Evolutionary conservation across 2,888 invertebrate species (phyloP), one percentile per base, ranked within the genome.

Genomic region (Tetranychus piercei): DNA sequence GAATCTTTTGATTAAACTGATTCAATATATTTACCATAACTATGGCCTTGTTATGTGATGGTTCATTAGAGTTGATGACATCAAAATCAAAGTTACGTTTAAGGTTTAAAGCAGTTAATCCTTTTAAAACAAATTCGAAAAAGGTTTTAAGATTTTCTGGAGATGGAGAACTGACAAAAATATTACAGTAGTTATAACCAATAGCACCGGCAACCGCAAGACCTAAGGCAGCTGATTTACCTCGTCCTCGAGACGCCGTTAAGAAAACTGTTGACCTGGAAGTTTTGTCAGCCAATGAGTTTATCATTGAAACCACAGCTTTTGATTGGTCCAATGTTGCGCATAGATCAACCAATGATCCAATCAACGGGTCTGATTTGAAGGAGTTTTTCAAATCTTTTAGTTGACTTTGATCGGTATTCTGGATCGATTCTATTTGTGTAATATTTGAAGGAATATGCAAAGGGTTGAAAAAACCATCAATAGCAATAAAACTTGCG

Each of bases 71-170:
- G 81, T 94, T 90, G 67, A 95, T 88, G 74, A 96, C 87, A 78
- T 91, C 92, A 83, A 95, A 99, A 82, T 99, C 96, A 22, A 90
- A 87, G 81, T 97, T 95, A 82, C 99, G 96, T 83, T 95, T 89
- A 44, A 80, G 76, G 73, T 92, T 88, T 72, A 99, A 84, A 0
- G 90, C 91, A 83, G 97, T 94, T 80, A 96, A 89, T 0, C 94
- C 94, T 85, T 95, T 95, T 75, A 96, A 88, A 4, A 96, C 87
- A 82, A 99, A 99, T 82, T 97, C 93, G 83, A 99, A 99, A 11
- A 99, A 85, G 0, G 99, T 99, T 77, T 91, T 92, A 81, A 99
- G 86, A 85, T 99, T 99, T 83, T 99, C 99, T 0, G 99, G 97
- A 81, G 92, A 92, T 0, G 99, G 99, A 74, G 95, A 94, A 0